phyloP scores from a whole-genome alignment of 2,888 invertebrate genomes.

The Cenopis cana region DNA sequence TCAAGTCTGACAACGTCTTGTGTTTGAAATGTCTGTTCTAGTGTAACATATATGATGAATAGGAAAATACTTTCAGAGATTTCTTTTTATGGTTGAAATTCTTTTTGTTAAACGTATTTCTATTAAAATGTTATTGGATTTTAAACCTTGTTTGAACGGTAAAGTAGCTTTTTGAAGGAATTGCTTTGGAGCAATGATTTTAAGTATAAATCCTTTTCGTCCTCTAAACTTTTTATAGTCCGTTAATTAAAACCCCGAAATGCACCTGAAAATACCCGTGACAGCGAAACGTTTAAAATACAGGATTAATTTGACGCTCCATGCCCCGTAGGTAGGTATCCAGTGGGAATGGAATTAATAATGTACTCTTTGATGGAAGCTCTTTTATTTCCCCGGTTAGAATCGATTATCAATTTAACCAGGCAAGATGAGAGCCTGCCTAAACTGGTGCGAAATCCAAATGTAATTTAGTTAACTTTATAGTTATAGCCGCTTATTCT shows the following conservation, averaged over 20 bases:
- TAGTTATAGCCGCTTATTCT: no score
- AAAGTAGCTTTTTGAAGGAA: no score
- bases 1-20: no score
- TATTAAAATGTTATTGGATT: no score
- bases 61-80: neutral
- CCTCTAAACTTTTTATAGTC: slow-evolving; percentile 12
- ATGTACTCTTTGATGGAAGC: no score
- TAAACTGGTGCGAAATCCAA: slow-evolving; percentile 25
- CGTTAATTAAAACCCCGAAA: slow-evolving; percentile 19
- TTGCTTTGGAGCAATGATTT: no score
- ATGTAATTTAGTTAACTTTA: neutral
- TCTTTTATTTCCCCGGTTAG: slow-evolving; percentile 52
- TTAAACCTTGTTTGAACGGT: no score
- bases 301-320: slow-evolving; percentile 49
- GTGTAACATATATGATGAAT: no score
- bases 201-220: slow-evolving; percentile 9
- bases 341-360: slow-evolving; percentile 48
- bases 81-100: no score
- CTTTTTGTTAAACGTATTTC: no score
- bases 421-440: slow-evolving; percentile 53
- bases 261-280: slow-evolving; percentile 19
- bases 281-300: slow-evolving; percentile 36
- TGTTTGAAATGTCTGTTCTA: no score
- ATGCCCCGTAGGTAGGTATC: slow-evolving; percentile 46
- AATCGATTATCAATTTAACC: slow-evolving; percentile 62